These are phyloP conservation scores for Exephanes ischioxanthus DNA, from an alignment of 2,888 invertebrate genomes.

Conservation along the genomic window DNA sequence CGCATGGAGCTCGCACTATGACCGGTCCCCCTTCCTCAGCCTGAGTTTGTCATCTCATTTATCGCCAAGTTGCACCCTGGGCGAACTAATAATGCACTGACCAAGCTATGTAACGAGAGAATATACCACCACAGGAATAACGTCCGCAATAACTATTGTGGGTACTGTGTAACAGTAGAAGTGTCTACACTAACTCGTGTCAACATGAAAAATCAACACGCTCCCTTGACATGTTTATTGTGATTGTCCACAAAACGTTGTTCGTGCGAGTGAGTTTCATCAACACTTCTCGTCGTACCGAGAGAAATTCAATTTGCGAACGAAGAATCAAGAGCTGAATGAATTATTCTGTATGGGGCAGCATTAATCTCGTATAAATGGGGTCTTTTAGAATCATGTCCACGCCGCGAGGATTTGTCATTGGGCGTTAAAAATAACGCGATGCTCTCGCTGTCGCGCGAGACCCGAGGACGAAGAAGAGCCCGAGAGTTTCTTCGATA, in stretches of 20 bases:
- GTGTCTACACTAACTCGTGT: conserved; percentile 6
- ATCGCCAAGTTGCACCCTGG: conserved; percentile 43
- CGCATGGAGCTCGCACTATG: conserved; percentile 35
- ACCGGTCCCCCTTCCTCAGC: neutral
- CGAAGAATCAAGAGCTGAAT: conserved; percentile 28
- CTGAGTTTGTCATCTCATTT: conserved; percentile 61
- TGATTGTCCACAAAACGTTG: conserved; percentile 25
- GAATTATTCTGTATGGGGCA: conserved; percentile 28
- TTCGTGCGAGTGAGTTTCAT: neutral
- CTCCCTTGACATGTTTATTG: conserved; percentile 27
- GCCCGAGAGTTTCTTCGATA: conserved; percentile 24
- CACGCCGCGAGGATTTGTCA: conserved; percentile 68
- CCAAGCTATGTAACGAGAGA: conserved; percentile 14
- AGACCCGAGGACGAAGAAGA: conserved; percentile 36
- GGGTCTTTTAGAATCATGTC: conserved; percentile 61
- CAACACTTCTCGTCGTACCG: neutral
- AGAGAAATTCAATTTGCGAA: conserved; percentile 38
- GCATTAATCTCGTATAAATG: conserved; percentile 47
- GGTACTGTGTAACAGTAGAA: neutral
- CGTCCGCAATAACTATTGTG: conserved; percentile 9
- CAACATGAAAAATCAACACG: conserved; percentile 52
- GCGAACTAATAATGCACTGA: conserved; percentile 31
- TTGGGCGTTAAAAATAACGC: conserved; percentile 69
- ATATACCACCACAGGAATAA: conserved; percentile 1
- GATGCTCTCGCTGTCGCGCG: conserved; percentile 32